Evolutionary conservation across 2,888 invertebrate genomes (phyloP), one percentile per base, ranked within the genome.

Genomic region (Lycophotia porphyrea): DNA sequence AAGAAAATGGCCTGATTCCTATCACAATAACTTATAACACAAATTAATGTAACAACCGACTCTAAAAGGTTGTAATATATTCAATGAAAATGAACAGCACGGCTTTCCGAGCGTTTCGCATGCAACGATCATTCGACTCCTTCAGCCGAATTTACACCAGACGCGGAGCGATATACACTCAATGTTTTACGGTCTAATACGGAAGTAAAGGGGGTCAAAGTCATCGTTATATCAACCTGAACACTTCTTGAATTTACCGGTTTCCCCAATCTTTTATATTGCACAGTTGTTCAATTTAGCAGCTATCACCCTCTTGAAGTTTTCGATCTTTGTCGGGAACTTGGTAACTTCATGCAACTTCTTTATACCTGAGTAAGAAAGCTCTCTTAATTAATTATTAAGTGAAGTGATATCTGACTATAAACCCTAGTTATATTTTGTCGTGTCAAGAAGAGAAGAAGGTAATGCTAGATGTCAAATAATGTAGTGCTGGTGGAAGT

Each of bases 181-280:
- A 34, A 64, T 74, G 81, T 75, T 82, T 84, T 84, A 84, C 76
- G 68, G 71, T 84, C 65, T 75, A 66, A 39, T 66, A 71, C 65
- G 68, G 81, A 69, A 80, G 58, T 63, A 65, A 75, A 82, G 34
- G 55, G 44, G 84, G 84, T 82, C 84, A 82, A 81, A 84, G 81
- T 84, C 84, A 75, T 75, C 81, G 69, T 84, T 84, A 75, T 80
- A 84, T 75, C 71, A 84, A 69, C 80, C 84, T 81, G 68, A 82
- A 82, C 84, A 71, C 81, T 80, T 75, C 72, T 68, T 75, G 71
- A 67, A 76, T 73, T 73, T 74, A 58, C 84, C 81, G 65, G 71
- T 61, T 75, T n/a, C 55, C 68, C 42, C 60, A 65, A 75, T 58
- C 65, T 67, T 79, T 72, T 76, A 70, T 52, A 69, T 61, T 34